These are phyloP conservation scores for Callyntrura sp. DNA, from an alignment of 2,888 invertebrate genomes.

Conservation along the genomic window DNA sequence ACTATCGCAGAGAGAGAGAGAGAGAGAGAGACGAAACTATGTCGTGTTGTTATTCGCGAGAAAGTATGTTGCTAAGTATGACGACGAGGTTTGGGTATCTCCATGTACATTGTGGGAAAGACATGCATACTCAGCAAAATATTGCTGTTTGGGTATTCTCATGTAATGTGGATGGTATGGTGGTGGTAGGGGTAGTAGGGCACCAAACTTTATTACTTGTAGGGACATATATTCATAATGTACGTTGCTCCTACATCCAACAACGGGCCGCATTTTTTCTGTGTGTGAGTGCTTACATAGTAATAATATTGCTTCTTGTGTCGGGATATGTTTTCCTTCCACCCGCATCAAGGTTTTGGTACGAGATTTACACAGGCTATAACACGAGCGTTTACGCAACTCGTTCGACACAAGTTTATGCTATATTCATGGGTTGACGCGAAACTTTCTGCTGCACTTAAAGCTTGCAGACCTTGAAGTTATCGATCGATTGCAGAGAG, in stretches of 20 bases:
- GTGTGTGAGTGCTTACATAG: neutral
- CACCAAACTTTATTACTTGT: neutral
- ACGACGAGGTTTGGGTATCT: conserved; percentile 14
- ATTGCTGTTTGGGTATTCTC: neutral
- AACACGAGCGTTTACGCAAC: conserved; percentile 74
- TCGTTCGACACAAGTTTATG: conserved; percentile 75
- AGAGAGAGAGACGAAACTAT: conserved; percentile 7
- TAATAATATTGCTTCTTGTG: conserved; percentile 28
- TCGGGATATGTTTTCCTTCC: conserved; percentile 62
- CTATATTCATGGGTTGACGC: conserved; percentile 73
- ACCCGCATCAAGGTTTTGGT: conserved; percentile 78
- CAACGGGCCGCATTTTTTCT: too few relatives aligned
- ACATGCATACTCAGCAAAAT: neutral
- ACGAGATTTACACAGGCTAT: conserved; percentile 72
- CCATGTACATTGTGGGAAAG: neutral
- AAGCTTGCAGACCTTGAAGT: conserved; percentile 79
- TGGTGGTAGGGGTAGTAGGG: neutral
- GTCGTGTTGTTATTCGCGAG: neutral
- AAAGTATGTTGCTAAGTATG: neutral
- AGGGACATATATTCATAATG: conserved; percentile 6
- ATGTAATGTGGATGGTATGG: conserved; percentile 1
- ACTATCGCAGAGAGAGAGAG: neutral
- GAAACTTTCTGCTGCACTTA: conserved; percentile 79
- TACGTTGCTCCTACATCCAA: neutral
- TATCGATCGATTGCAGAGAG: conserved; percentile 80